Evolutionary conservation across 2,888 invertebrate species (phyloP), one percentile per base, ranked within the genome.

Genomic region (Pemphredon lugubris): DNA sequence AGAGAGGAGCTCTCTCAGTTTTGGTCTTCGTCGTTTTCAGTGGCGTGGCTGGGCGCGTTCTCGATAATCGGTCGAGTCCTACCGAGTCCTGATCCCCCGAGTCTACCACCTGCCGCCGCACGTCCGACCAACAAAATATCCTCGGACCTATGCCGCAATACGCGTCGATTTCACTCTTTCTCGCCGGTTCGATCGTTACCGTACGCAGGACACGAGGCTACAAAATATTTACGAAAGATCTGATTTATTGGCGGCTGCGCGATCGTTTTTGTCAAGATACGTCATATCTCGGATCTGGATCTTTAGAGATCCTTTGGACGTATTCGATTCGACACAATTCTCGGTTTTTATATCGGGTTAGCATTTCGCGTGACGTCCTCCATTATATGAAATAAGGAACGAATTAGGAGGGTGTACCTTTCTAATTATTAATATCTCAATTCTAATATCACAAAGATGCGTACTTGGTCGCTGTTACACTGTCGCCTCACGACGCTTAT

Each of bases 21-120:
- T 79, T 79, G 71, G 68, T 80, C 64, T 79, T 77, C 66, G 60
- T 77, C 64, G 55, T 77, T 77, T 72, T 76, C 76, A 70, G 69
- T 69, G 75, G 73, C 51, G 59, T 61, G 72, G 78, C 64, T 61
- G 69, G 65, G 60, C 59, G 69, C 80, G 73, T 74, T 80, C 74
- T 71, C 74, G 83, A 82, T 76, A 76, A 78, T 76, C 70, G 68
- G 32, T 48, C 67, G 70, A 66, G 63, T 74, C 71, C 74, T 80
- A 79, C 70, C 75, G 67, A 57, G 48, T 66, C 66, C 47, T 61
- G 68, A 68, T 67, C 70, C 70, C 39, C 26, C 45, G 68, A 66
- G 68, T 58, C 66, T 67, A 70, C 73, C 79, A 76, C 79, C 79
- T 74, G 68, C 76, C 74, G 40, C 53, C 74, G 40, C 53, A 53